Evolutionary conservation across 2,888 invertebrate species (phyloP).

Genomic region (Prenolepis imparis): DNA sequence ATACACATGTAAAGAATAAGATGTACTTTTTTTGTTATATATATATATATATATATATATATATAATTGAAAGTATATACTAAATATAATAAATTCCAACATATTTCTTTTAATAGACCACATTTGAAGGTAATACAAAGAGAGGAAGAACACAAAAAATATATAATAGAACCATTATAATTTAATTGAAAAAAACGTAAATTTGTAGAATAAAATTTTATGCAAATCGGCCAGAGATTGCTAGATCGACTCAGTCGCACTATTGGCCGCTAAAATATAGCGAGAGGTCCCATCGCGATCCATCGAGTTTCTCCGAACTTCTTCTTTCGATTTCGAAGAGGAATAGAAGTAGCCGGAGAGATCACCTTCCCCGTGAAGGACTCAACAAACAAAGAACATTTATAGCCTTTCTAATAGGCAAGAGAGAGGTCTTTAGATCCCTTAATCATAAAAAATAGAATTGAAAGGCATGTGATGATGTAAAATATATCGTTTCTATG

Average conservation of each 20-base stretch:
- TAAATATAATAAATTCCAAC: background rate
- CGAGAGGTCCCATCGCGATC: constrained; percentile 33
- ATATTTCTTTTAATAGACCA: constrained; percentile 12
- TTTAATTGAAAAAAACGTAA: constrained; percentile 14
- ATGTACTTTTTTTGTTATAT: background rate
- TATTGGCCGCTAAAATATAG: background rate
- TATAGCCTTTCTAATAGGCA: constrained; percentile 45
- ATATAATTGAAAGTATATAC: background rate
- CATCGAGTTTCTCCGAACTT: constrained; percentile 25
- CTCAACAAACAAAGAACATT: constrained; percentile 31
- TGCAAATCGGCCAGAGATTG: background rate
- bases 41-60: background rate
- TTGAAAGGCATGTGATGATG: constrained; percentile 27
- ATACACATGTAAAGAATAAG: background rate
- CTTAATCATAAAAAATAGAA: constrained; percentile 45
- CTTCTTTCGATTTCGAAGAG: constrained; percentile 45
- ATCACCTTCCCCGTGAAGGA: constrained; percentile 10
- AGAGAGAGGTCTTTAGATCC: constrained; percentile 47
- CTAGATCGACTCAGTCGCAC: background rate
- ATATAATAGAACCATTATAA: constrained; percentile 18
- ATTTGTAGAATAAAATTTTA: background rate
- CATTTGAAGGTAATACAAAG: background rate
- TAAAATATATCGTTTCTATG: constrained; percentile 33
- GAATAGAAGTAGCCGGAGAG: background rate
- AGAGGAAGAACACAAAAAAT: background rate